phyloP scores from a whole-genome alignment of 1,140 invertebrate genomes.

The Nylanderia fulva region DNA sequence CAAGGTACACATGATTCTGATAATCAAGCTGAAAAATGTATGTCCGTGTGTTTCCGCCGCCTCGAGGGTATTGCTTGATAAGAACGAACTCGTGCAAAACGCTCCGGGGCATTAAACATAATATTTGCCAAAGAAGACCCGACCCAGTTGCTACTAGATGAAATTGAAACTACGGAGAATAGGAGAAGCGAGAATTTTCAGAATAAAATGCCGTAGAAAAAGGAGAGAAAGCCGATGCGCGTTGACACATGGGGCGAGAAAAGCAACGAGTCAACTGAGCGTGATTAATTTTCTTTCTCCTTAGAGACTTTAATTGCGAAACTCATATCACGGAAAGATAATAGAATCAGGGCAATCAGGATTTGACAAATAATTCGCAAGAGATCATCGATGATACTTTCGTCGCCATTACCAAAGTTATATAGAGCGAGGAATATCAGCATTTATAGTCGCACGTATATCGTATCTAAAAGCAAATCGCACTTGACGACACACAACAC shows the following conservation, averaged over 20 bases:
- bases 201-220: conserved; percentile 5
- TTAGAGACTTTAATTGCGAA: neutral
- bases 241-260: neutral
- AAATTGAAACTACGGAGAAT: conserved; percentile 13
- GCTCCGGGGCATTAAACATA: conserved; percentile 9
- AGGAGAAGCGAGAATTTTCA: conserved; percentile 1
- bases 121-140: conserved; percentile 19
- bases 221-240: neutral
- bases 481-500: neutral
- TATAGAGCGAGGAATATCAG: neutral
- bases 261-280: neutral
- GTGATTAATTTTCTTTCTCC: neutral
- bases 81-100: neutral
- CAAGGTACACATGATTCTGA: neutral
- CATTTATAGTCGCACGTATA: neutral
- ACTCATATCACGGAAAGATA: neutral
- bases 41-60: neutral
- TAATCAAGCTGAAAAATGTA: conserved; percentile 22
- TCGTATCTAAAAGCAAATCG: conserved; percentile 14
- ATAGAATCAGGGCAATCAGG: neutral
- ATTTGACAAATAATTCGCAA: neutral
- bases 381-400: conserved; percentile 1
- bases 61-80: neutral
- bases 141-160: neutral
- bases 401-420: neutral